phyloP scores from a whole-genome alignment of 2,797 vertebrate species.

The Chloroceryle amazona region DNA sequence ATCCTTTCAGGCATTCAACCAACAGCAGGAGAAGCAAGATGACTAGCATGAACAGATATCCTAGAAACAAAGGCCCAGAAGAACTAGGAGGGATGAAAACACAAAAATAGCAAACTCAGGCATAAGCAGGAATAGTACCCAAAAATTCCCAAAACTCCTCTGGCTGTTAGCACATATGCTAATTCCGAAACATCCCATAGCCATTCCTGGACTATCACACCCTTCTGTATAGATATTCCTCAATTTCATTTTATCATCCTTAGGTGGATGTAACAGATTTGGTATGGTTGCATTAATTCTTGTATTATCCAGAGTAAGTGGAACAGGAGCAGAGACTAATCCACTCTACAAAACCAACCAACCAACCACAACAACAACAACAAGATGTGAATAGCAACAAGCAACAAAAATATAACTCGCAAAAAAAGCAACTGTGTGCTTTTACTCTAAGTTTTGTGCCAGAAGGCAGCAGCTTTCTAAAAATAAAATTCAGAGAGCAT shows the following conservation, averaged over 20 bases:
- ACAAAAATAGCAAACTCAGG: not conserved
- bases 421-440: not conserved
- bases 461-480: not conserved
- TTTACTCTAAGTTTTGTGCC: not conserved
- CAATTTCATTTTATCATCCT: not conserved
- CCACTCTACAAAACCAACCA: too few species aligned
- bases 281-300: not conserved
- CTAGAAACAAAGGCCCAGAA: not conserved
- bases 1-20: not conserved
- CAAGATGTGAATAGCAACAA: not conserved
- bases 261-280: not conserved
- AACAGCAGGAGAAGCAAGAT: not conserved
- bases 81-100: not conserved
- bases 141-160: not conserved
- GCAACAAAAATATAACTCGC: not conserved
- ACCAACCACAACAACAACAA: too few species aligned
- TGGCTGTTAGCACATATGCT: not conserved
- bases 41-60: rapidly evolving
- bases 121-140: not conserved
- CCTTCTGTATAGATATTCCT: not conserved
- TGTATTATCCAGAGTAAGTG: not conserved
- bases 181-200: not conserved
- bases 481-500: not conserved
- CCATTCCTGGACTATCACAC: not conserved
- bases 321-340: not conserved